phyloP scores from a whole-genome alignment of 2,113 vertebrate genomes.

The Atractosteus spatula region DNA sequence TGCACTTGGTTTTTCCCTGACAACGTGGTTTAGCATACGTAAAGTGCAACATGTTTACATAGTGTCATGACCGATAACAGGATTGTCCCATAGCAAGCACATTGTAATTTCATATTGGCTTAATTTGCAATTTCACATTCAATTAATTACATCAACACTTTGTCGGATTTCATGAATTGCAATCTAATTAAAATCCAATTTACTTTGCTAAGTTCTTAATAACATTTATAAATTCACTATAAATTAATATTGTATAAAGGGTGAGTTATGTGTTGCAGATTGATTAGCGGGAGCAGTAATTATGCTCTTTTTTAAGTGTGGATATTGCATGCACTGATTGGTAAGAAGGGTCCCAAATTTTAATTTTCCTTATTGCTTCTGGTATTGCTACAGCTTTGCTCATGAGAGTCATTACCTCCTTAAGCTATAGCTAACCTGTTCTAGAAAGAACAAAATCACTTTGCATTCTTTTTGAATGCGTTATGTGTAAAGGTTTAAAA shows the following conservation, averaged over 20 bases:
- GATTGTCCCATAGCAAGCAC: conserved; percentile 42
- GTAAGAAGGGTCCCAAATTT: too few species aligned
- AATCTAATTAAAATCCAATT: conserved; percentile 67
- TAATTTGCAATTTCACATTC: conserved; percentile 66
- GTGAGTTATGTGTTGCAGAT: conserved; percentile 54
- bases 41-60: conserved; percentile 42
- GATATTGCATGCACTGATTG: too few species aligned
- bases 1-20: conserved; percentile 7
- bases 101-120: conserved; percentile 46
- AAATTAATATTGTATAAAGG: conserved; percentile 59
- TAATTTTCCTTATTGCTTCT: too few species aligned
- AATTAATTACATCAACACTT: conserved; percentile 66
- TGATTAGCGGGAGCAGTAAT: conserved; percentile 48
- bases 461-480: too few species aligned
- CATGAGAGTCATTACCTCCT: too few species aligned
- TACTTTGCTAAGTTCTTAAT: conserved; percentile 47
- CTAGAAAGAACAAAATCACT: too few species aligned
- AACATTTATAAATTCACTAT: conserved; percentile 62
- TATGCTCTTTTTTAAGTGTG: not conserved
- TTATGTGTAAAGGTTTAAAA: too few species aligned
- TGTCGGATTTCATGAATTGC: conserved; percentile 54
- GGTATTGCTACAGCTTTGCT: too few species aligned
- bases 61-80: conserved; percentile 46
- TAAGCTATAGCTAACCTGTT: too few species aligned
- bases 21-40: conserved; percentile 17